A percentile compares a stretch with the other conserved stretches of the same genome.
phyloP scores from a whole-genome alignment of 2,113 vertebrate species.

The Chiloscyllium plagiosum region DNA sequence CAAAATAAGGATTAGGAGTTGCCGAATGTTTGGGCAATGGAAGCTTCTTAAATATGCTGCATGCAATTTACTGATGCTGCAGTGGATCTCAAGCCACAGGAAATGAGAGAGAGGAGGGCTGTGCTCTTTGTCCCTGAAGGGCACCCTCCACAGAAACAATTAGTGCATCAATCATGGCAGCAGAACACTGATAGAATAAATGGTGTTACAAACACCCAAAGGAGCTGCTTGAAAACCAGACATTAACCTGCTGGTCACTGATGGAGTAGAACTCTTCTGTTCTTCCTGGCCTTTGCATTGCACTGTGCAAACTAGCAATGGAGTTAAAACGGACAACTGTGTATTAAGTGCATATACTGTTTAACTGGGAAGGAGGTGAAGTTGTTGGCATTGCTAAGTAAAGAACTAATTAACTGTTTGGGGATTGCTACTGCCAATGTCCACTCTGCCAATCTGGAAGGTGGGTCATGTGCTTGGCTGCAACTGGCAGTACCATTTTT shows the following conservation, averaged over 20 bases:
- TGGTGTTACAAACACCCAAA: background rate
- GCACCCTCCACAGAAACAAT: slow-evolving; percentile 7
- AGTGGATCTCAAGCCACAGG: background rate
- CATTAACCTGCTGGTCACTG: slow-evolving; percentile 8
- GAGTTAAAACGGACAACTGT: background rate
- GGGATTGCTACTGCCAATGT: background rate
- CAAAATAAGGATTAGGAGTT: background rate
- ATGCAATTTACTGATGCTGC: background rate
- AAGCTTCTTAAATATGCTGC: background rate
- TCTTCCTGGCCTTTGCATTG: background rate
- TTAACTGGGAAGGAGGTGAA: background rate
- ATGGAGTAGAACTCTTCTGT: background rate
- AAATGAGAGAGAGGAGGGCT: background rate
- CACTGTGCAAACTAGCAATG: background rate
- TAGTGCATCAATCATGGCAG: slow-evolving; percentile 7
- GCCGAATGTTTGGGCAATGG: background rate
- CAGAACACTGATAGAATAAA: background rate
- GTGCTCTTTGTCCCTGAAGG: background rate
- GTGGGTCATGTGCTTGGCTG: background rate
- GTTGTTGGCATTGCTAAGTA: background rate
- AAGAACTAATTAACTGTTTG: background rate
- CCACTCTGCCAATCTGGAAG: background rate
- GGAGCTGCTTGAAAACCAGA: background rate
- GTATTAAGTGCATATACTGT: background rate
- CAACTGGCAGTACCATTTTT: background rate